Conservation (phyloP, 2,113 vertebrate genomes). For the Oreochromis spilurus region DNA sequence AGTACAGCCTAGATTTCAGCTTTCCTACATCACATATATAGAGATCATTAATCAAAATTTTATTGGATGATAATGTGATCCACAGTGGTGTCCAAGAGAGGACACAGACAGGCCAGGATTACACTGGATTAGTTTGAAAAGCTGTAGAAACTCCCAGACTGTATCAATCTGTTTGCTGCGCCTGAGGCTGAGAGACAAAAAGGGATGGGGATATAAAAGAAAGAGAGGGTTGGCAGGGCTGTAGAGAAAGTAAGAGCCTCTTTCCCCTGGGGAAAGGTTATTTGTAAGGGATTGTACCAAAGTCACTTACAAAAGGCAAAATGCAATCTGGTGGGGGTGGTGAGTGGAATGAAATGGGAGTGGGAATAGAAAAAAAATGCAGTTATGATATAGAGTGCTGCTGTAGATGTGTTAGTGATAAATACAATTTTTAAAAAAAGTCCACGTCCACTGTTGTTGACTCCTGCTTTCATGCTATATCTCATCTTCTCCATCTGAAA, state of each 20-base stretch:
- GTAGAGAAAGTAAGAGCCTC: conserved; percentile 19
- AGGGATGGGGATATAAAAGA: conserved; percentile 1
- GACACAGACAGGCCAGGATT: conserved; percentile 35
- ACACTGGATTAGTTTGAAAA: conserved; percentile 49
- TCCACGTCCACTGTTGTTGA: neutral
- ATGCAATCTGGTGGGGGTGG: conserved; percentile 27
- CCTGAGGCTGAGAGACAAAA: conserved; percentile 38
- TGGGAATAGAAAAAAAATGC: conserved; percentile 4
- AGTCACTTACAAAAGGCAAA: conserved; percentile 55
- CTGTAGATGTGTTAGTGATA: conserved; percentile 13
- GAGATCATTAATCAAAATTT: conserved; percentile 24
- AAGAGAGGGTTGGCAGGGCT: conserved; percentile 9
- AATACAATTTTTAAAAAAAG: neutral
- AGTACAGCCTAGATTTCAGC: neutral
- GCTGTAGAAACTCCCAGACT: conserved; percentile 9
- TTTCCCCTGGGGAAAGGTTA: conserved; percentile 52
- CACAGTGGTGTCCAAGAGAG: neutral
- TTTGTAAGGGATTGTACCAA: conserved; percentile 61
- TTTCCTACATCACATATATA: neutral
- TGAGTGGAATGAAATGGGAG: neutral
- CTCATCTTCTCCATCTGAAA: neutral
- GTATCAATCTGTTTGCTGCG: conserved; percentile 39
- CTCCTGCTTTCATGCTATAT: neutral
- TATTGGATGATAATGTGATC: conserved; percentile 17
- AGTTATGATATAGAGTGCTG: neutral